Evolutionary conservation across 1,140 invertebrate genomes (phyloP).

Genomic region (Drosophila fuyamai): DNA sequence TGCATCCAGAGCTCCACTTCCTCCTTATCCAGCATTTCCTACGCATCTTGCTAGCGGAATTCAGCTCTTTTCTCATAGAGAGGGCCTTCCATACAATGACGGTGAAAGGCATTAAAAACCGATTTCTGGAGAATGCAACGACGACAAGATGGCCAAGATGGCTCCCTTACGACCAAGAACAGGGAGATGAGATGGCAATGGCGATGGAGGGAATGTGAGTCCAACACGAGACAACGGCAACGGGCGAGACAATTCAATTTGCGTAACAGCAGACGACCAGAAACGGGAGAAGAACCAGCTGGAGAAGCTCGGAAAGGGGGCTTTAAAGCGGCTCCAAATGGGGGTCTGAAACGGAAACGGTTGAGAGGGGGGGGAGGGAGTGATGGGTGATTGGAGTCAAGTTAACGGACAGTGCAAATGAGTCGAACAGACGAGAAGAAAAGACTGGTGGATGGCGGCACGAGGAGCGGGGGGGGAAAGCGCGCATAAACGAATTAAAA

Average conservation of each 20-base stretch:
- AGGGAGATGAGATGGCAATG: background rate
- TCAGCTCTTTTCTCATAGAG: background rate
- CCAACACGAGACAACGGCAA: conserved; percentile 49
- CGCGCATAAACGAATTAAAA: conserved; percentile 74
- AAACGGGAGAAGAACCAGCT: background rate
- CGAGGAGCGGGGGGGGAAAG: background rate
- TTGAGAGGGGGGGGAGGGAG: background rate
- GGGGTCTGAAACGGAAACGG: background rate
- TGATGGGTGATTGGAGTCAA: conserved; percentile 16
- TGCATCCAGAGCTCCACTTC: background rate
- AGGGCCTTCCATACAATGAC: background rate
- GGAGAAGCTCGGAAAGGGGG: background rate
- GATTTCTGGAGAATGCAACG: conserved; percentile 58
- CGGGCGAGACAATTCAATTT: conserved; percentile 70
- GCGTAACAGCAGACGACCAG: conserved; percentile 48
- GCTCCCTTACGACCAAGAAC: conserved; percentile 4
- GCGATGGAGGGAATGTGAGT: conserved; percentile 16
- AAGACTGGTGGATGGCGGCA: background rate
- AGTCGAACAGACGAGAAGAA: conserved; percentile 16
- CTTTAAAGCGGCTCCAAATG: background rate
- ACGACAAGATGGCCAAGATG: conserved; percentile 18
- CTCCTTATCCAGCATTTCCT: background rate
- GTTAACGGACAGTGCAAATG: conserved; percentile 54
- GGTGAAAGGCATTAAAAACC: conserved; percentile 52
- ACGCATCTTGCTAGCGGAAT: background rate